Percentiles rank a stretch among this genome's conserved stretches.
These are phyloP conservation scores for Vipera ursinii DNA, from an alignment of 2,797 vertebrate species.

Conservation along the genomic window DNA sequence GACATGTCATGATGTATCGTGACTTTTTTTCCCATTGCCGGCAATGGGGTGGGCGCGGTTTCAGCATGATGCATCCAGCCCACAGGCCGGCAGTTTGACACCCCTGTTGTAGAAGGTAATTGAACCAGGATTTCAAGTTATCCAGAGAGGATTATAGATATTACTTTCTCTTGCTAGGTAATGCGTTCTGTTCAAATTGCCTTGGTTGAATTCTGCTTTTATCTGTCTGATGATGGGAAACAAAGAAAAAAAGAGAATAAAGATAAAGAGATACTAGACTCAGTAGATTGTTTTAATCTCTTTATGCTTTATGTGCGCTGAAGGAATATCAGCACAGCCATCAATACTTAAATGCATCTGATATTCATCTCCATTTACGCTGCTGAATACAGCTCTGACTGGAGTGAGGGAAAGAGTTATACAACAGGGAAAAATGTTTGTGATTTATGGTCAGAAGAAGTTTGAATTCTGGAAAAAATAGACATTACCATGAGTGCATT, in stretches of 20 bases:
- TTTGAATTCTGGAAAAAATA: not conserved
- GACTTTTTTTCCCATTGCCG: no score
- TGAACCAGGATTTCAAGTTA: not conserved
- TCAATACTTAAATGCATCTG: not conserved
- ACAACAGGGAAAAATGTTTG: not conserved
- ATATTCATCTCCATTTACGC: not conserved
- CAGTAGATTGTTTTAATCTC: not conserved
- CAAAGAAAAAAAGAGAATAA: constrained; percentile 27
- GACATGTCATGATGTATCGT: no score
- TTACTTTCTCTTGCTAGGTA: constrained; percentile 41
- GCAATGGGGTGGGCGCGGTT: no score
- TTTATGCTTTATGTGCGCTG: not conserved
- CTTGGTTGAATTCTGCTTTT: constrained; percentile 2
- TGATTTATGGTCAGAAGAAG: not conserved
- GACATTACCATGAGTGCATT: not conserved
- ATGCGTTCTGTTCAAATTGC: constrained; percentile 47
- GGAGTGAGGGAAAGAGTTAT: not conserved
- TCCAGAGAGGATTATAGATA: constrained; percentile 46
- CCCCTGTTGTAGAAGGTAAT: not conserved
- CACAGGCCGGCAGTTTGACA: no score
- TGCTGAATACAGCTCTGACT: not conserved
- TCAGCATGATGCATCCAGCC: no score
- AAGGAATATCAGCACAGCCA: not conserved
- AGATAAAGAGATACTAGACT: not conserved
- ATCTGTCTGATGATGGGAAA: constrained; percentile 15